Evolutionary conservation across 1,140 invertebrate species (phyloP).

Genomic region (Brachionus sp.): DNA sequence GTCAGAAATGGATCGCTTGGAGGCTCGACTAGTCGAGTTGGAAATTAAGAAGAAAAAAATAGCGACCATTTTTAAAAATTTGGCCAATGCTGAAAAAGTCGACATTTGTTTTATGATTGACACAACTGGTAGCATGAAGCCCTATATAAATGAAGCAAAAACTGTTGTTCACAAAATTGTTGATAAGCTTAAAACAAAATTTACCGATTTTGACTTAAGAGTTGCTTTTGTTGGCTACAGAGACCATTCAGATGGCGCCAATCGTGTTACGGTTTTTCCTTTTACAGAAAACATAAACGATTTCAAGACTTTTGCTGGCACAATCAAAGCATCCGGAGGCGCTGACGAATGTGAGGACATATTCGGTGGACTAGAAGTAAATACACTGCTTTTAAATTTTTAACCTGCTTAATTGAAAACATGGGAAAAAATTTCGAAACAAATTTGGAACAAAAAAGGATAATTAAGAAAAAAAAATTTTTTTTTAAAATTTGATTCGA

Average conservation of each 20-base stretch:
- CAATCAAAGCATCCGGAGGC: not conserved
- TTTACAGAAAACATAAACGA: not conserved
- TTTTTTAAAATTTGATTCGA: no score
- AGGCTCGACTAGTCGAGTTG: not conserved
- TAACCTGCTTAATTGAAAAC: no score
- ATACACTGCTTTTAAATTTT: no score
- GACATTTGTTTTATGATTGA: conserved; percentile 32
- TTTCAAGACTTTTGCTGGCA: not conserved
- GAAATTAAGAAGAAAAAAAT: conserved; percentile 8
- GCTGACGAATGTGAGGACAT: conserved; percentile 36
- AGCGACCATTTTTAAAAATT: not conserved
- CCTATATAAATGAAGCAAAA: not conserved
- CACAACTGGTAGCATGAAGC: conserved; percentile 3
- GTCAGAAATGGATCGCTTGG: not conserved
- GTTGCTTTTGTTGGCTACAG: not conserved
- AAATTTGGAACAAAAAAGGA: no score
- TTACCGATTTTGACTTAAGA: not conserved
- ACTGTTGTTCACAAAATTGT: not conserved
- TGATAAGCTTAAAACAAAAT: not conserved
- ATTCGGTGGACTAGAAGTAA: conserved; percentile 7
- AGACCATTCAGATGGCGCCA: not conserved
- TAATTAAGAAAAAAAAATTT: no score
- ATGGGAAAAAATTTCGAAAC: no score
- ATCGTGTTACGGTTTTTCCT: not conserved
- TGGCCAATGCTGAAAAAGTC: conserved; percentile 7